phyloP scores from a whole-genome alignment of 53 echinoderm and acorn worm species.

The Holothuria scabra region DNA sequence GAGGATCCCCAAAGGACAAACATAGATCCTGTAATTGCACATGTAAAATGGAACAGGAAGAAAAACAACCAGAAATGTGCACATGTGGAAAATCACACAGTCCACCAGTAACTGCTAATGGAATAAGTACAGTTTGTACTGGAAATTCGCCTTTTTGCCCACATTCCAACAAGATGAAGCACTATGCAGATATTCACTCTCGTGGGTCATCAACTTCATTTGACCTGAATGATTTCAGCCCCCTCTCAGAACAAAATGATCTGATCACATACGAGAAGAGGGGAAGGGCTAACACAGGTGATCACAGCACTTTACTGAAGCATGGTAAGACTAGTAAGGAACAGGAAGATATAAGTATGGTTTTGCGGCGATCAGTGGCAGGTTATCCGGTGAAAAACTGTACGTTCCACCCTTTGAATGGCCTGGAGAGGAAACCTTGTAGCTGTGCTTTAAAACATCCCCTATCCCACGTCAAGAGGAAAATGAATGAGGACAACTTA shows the following conservation, averaged over 20 bases:
- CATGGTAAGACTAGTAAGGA: background rate
- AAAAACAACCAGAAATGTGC: slow-evolving; percentile 63
- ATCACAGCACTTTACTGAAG: background rate
- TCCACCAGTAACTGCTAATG: slow-evolving; percentile 35
- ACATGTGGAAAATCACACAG: slow-evolving; percentile 63
- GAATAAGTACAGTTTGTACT: slow-evolving; percentile 64
- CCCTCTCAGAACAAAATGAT: background rate
- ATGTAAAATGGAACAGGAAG: slow-evolving; percentile 48
- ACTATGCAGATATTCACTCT: slow-evolving; percentile 46
- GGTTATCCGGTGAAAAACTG: slow-evolving; percentile 11
- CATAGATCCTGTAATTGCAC: slow-evolving; percentile 44
- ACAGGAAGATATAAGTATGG: background rate
- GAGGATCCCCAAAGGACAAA: slow-evolving; percentile 56
- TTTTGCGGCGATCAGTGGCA: slow-evolving; percentile 1
- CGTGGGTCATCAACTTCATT: slow-evolving; percentile 14
- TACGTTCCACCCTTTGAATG: slow-evolving; percentile 16
- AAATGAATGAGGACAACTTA: background rate
- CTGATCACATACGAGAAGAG: background rate
- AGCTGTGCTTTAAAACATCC: slow-evolving; percentile 35
- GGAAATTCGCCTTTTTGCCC: slow-evolving; percentile 88
- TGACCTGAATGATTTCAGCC: slow-evolving; percentile 8
- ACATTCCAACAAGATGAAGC: slow-evolving; percentile 72
- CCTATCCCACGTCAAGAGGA: slow-evolving; percentile 7
- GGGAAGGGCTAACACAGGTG: slow-evolving; percentile 33
- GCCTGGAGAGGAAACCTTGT: slow-evolving; percentile 19